A percentile compares a stretch with the other conserved stretches of the same genome.
phyloP scores from a whole-genome alignment of 2,888 invertebrate species.

The Meiosimyza decipiens region DNA sequence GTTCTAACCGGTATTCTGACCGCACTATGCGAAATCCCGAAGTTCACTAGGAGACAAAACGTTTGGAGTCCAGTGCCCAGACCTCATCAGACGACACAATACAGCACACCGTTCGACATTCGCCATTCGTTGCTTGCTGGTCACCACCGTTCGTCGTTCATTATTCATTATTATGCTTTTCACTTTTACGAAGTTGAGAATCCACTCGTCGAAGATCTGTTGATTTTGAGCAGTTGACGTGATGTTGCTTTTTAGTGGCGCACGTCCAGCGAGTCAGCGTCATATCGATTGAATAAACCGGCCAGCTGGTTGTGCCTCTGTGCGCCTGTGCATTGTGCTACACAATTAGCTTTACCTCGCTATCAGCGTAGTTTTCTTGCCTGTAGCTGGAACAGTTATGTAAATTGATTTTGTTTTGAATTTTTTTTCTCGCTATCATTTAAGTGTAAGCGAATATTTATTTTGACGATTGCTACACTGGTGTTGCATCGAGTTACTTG shows the following conservation, averaged over 20 bases:
- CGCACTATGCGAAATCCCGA: conserved; percentile 58
- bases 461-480: background rate
- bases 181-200: conserved; percentile 61
- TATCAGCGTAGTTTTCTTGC: background rate
- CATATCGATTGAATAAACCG: background rate
- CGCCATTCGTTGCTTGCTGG: background rate
- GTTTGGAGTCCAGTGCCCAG: conserved; percentile 27
- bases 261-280: too few relatives aligned
- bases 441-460: too few relatives aligned
- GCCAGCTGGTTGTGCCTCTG: conserved; percentile 17
- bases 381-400: conserved; percentile 31
- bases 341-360: conserved; percentile 28
- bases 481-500: background rate
- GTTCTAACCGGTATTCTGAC: conserved; percentile 44
- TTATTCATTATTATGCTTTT: conserved; percentile 63
- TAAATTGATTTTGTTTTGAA: conserved; percentile 46
- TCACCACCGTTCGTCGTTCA: conserved; percentile 52
- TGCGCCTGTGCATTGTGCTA: conserved; percentile 39
- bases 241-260: conserved; percentile 31
- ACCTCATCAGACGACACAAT: conserved; percentile 5
- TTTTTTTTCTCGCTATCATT: conserved; percentile 28
- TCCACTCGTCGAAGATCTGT: conserved; percentile 37
- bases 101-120: background rate
- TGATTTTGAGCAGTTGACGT: background rate
- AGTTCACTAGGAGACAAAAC: conserved; percentile 25